Evolutionary conservation across 2,113 vertebrate genomes (phyloP).

Genomic region (Cryptotis parvus): DNA sequence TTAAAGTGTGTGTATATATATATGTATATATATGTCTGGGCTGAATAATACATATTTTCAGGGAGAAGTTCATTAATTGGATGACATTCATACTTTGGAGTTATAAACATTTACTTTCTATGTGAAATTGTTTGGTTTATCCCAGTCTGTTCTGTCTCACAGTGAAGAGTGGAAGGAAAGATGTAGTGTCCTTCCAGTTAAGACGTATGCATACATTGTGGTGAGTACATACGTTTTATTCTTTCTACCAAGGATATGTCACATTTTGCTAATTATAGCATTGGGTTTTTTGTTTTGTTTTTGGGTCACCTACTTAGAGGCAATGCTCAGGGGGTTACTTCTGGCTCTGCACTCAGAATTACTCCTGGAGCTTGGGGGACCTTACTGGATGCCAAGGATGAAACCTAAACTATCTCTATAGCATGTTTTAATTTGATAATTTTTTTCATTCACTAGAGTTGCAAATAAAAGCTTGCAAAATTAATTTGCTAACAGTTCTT

Average conservation of each 20-base stretch:
- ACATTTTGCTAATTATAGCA: constrained; percentile 49
- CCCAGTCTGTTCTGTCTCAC: constrained; percentile 71
- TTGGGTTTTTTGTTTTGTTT: not conserved
- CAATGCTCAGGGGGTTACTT: too few relatives aligned
- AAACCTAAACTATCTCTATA: too few relatives aligned
- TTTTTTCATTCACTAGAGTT: constrained; percentile 48
- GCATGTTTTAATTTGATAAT: constrained; percentile 60
- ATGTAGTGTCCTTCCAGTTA: constrained; percentile 57
- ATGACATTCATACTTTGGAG: constrained; percentile 75
- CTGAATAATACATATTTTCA: constrained; percentile 69
- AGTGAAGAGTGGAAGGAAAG: constrained; percentile 75
- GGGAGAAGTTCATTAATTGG: constrained; percentile 76
- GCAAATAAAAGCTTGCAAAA: constrained; percentile 45
- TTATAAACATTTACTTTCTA: constrained; percentile 79
- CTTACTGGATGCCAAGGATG: too few relatives aligned
- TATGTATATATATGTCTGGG: constrained; percentile 51
- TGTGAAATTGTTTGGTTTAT: constrained; percentile 75
- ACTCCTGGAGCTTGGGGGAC: too few relatives aligned
- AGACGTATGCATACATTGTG: constrained; percentile 51
- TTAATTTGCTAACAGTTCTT: constrained; percentile 52
- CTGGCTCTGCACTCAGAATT: too few relatives aligned
- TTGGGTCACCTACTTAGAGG: too few relatives aligned
- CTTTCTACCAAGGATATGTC: constrained; percentile 29
- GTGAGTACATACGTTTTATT: constrained; percentile 14
- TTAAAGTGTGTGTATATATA: too few relatives aligned